Evolutionary conservation across 2,888 invertebrate species (phyloP), one percentile per base, ranked within the genome.

Genomic region (Philhelius pedissequus): DNA sequence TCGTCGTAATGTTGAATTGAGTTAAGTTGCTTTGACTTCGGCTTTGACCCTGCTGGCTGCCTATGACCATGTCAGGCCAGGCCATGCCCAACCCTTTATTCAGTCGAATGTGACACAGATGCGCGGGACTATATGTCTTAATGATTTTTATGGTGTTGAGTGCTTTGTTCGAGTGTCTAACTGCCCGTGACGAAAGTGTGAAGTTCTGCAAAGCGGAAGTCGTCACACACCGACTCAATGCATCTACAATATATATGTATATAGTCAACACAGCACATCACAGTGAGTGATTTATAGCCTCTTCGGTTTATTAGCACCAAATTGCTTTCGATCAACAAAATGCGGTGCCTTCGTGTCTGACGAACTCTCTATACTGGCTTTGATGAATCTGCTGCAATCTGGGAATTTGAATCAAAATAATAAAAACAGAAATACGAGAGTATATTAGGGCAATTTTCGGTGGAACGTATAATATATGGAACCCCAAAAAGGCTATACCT

Each of bases 91-190:
- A 83, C 83, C 83, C 83, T 83, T 83, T 64, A 69, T 58, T 75
- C 74, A 83, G 52, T 83, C 43, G 32, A 18, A 75, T 83, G 83
- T 83, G 79, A 83, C 74, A 75, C 79, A 79, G 83, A 86, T 81
- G 86, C 86, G 84, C 70, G 70, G 52, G 70, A 71, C 71, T 68
- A 64, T 68, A 64, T 69, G 73, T 81, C 86, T 86, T 86, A 86
- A 86, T 86, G 86, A 77, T 86, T 86, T 86, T 81, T 86, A 80
- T 84, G 80, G 84, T 84, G 84, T 84, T 84, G 84, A 84, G 80
- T 84, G 80, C 80, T 84, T 84, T 84, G 75, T 84, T 60, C 84
- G 54, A 73, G 43, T 60, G 73, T 3, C 76, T 86, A 86, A 86
- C 81, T 86, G 81, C 27, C 86, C 81, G 86, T 81, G 77, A 86